Evolutionary conservation across 2,888 invertebrate species (phyloP), one percentile per base, ranked within the genome.

Genomic region (Dryobotodes eremita): DNA sequence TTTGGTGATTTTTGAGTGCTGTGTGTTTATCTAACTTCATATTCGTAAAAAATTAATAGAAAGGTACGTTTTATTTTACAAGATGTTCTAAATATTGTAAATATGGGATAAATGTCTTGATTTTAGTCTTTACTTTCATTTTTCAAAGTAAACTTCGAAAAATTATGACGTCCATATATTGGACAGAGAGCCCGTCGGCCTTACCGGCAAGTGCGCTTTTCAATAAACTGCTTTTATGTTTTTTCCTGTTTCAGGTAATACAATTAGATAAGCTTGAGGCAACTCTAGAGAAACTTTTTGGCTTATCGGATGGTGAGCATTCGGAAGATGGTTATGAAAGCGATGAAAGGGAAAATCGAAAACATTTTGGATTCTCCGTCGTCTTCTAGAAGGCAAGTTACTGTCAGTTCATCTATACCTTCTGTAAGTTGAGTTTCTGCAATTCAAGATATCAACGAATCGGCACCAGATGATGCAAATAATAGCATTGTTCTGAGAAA

Each of bases 21-120:
- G 31, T 71, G 59, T 71, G 69, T 70, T 64, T 71, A 82, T 79
- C 75, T 73, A 76, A 73, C 65, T 48, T 70, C 66, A 79, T 82
- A 79, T 82, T 65, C 59, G 71, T 73, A 65, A 82, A 76, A 73
- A 82, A 82, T 79, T 70, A 82, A 79, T 79, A n/a, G 73, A 76
- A 82, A 65, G 79, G 82, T 82, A 82, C 79, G 82, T 82, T 79
- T 82, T 79, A 70, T 79, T 79, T 82, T 73, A 76, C 70, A 76
- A 76, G 70, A 76, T 73, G 76, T 82, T 82, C 78, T 59, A 76
- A 82, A 82, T 82, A 79, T 82, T 46, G 64, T 78, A 75, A 75
- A 75, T 69, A 78, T 68, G 23, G 55, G 71, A 71, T 71, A 23
- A 23, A 71, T 59, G 71, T 31, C 17, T 57, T 71, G 26, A 71